Conservation (phyloP, 2,113 vertebrate genomes). For the Alligator sinensis region DNA sequence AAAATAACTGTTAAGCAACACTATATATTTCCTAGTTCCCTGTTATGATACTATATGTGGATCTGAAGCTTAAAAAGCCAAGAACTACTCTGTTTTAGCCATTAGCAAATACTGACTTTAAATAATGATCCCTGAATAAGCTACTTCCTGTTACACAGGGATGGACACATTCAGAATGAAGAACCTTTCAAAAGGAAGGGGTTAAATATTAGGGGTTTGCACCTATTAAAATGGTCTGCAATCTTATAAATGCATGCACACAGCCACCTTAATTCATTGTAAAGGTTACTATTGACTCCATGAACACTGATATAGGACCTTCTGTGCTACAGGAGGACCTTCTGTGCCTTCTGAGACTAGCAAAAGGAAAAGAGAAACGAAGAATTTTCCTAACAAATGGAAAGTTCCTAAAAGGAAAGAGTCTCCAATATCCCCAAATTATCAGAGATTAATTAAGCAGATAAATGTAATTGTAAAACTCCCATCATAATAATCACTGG, state of each 20-base stretch:
- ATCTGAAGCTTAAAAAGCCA: neutral
- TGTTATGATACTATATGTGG: neutral
- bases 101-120: neutral
- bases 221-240: slow-evolving; percentile 47
- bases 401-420: neutral
- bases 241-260: slow-evolving; percentile 49
- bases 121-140: neutral
- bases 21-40: neutral
- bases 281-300: slow-evolving; percentile 39
- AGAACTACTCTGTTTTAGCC: neutral
- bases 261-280: slow-evolving; percentile 49
- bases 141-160: neutral
- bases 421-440: neutral
- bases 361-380: slow-evolving; percentile 1
- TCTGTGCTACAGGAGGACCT: neutral
- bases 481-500: neutral
- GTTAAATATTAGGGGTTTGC: slow-evolving; percentile 40
- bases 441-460: neutral
- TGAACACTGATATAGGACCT: slow-evolving; percentile 49
- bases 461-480: neutral
- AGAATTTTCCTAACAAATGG: neutral
- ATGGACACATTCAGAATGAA: slow-evolving; percentile 1
- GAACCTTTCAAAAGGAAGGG: slow-evolving; percentile 36
- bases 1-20: neutral
- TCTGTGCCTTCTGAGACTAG: slow-evolving; percentile 47